phyloP scores from a whole-genome alignment of 2,888 invertebrate species.

The Galeruca laticollis region DNA sequence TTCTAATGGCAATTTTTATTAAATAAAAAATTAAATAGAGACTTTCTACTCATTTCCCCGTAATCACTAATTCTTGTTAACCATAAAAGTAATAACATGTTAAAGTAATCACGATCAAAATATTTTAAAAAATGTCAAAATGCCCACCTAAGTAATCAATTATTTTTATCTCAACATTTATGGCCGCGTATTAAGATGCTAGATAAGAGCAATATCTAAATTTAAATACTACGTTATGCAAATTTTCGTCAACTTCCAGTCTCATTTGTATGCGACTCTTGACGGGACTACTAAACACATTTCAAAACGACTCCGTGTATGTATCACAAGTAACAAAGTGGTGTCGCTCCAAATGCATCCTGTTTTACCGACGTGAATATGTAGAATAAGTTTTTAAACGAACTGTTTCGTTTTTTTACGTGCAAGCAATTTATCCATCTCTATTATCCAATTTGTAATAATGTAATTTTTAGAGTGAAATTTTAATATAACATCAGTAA shows the following conservation, averaged over 20 bases:
- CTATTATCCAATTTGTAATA: too few species aligned
- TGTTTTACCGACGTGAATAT: neutral
- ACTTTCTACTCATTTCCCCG: too few species aligned
- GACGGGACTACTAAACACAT: constrained; percentile 18
- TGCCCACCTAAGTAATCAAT: constrained; percentile 19
- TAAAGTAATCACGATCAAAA: constrained; percentile 1
- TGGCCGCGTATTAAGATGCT: constrained; percentile 20
- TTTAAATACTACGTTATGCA: constrained; percentile 25
- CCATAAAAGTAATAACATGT: constrained; percentile 6
- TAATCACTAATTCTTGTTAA: neutral
- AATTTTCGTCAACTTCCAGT: constrained; percentile 13
- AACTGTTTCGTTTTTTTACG: neutral
- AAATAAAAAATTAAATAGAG: too few species aligned
- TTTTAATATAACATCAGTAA: too few species aligned
- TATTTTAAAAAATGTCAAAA: constrained; percentile 13
- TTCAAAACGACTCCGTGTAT: constrained; percentile 18
- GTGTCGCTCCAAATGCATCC: constrained; percentile 21
- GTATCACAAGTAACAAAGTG: constrained; percentile 13
- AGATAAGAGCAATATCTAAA: constrained; percentile 21
- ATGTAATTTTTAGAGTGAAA: too few species aligned
- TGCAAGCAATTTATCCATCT: too few species aligned
- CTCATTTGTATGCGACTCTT: constrained; percentile 23
- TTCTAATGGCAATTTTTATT: too few species aligned
- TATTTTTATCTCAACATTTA: constrained; percentile 23
- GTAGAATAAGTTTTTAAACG: neutral